Conservation (phyloP, 1,140 invertebrate species). For the Oedothorax gibbosus region DNA sequence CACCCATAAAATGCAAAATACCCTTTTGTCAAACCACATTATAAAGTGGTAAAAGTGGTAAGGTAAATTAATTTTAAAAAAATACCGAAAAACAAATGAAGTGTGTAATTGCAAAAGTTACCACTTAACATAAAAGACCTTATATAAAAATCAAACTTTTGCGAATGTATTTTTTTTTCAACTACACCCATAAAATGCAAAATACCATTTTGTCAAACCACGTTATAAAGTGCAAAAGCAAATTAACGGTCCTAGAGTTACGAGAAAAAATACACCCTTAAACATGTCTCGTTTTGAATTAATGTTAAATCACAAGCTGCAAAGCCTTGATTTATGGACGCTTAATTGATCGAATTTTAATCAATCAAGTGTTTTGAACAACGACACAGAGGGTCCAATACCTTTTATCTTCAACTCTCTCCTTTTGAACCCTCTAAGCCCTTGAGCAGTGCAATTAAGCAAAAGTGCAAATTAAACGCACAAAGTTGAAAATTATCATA, state of each 20-base stretch:
- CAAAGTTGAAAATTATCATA: slow-evolving; percentile 51
- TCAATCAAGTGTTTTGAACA: slow-evolving; percentile 45
- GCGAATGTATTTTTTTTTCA: no score
- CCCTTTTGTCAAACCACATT: no score
- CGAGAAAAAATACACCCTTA: slow-evolving; percentile 16
- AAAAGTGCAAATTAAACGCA: slow-evolving; percentile 52
- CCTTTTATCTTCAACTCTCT: slow-evolving; percentile 40
- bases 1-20: no score
- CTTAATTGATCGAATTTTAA: slow-evolving; percentile 58
- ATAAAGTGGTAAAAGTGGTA: no score
- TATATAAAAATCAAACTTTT: no score
- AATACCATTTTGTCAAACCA: no score
- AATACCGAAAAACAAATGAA: no score
- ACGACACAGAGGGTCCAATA: slow-evolving; percentile 6
- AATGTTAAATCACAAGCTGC: slow-evolving; percentile 46
- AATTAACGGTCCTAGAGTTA: slow-evolving; percentile 33
- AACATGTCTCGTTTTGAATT: slow-evolving; percentile 51
- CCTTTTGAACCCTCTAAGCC: slow-evolving; percentile 24
- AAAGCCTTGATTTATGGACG: slow-evolving; percentile 46
- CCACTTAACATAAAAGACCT: no score
- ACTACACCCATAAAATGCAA: no score
- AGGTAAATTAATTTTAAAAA: no score
- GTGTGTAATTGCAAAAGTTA: no score
- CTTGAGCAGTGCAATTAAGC: slow-evolving; percentile 54
- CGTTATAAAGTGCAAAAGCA: not conserved